phyloP scores from a whole-genome alignment of 2,797 vertebrate genomes.

The Cuculus canorus region DNA sequence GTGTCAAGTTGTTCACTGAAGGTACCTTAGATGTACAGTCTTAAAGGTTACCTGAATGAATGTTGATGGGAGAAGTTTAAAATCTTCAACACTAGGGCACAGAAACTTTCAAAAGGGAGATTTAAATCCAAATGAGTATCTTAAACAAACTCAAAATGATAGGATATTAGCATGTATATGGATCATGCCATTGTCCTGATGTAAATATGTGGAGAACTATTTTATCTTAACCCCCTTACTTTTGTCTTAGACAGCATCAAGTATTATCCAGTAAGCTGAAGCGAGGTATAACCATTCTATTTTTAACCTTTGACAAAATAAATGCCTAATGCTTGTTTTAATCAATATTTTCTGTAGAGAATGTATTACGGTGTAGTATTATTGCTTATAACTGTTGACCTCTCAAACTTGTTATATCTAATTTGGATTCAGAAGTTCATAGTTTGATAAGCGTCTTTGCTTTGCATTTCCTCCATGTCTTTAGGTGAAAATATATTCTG shows the following conservation, averaged over 20 bases:
- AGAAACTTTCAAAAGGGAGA: background rate
- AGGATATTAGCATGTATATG: background rate
- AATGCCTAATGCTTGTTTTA: background rate
- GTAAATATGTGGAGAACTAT: background rate
- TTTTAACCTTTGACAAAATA: background rate
- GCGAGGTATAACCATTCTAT: background rate
- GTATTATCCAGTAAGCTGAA: background rate
- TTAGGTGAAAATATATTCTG: background rate
- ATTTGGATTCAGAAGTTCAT: background rate
- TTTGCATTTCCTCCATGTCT: background rate
- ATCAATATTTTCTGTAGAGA: background rate
- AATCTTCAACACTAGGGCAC: background rate
- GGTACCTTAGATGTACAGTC: background rate
- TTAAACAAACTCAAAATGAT: background rate
- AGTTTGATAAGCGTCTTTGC: background rate
- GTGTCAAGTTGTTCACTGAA: background rate
- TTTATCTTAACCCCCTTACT: background rate
- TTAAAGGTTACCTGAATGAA: background rate
- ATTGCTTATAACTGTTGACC: background rate
- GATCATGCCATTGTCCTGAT: background rate
- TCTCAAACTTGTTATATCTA: background rate
- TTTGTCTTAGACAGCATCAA: background rate
- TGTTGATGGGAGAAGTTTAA: background rate
- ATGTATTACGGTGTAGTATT: background rate
- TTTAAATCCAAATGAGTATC: background rate